Conservation (phyloP, 1,140 invertebrate species). For the Archivesica marissinica region DNA sequence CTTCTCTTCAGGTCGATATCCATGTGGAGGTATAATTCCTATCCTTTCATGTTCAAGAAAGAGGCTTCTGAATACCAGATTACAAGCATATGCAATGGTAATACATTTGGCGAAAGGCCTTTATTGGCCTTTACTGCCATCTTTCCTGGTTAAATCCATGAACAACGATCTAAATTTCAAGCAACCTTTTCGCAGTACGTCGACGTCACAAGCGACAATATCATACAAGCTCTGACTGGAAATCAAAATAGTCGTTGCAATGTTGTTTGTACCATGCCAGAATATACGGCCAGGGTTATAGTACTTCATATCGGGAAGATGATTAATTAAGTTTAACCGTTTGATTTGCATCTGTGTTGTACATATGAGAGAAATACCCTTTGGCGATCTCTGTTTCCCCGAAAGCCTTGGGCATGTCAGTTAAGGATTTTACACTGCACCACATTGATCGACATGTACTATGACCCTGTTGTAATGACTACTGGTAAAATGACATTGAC, state of each 20-base stretch:
- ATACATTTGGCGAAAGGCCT: slow-evolving; percentile 58
- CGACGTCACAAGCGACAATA: slow-evolving; percentile 46
- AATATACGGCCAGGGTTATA: too few relatives aligned
- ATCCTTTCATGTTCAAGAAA: slow-evolving; percentile 37
- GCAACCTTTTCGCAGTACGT: slow-evolving; percentile 50
- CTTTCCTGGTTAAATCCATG: slow-evolving; percentile 42
- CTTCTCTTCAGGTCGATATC: slow-evolving; percentile 44
- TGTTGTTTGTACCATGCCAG: slow-evolving; percentile 41
- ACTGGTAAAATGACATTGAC: too few relatives aligned
- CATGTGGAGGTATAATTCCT: slow-evolving; percentile 48
- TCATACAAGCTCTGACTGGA: not conserved
- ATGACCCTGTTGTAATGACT: too few relatives aligned
- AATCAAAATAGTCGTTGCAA: slow-evolving; percentile 14
- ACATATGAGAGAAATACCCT: too few relatives aligned
- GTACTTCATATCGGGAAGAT: too few relatives aligned
- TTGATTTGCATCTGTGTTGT: too few relatives aligned
- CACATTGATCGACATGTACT: too few relatives aligned
- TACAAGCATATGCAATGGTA: slow-evolving; percentile 60
- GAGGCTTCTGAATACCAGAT: slow-evolving; percentile 44
- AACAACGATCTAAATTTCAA: slow-evolving; percentile 58
- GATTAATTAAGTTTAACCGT: too few relatives aligned
- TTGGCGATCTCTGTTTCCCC: too few relatives aligned
- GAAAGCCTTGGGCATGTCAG: too few relatives aligned
- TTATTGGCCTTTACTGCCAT: slow-evolving; percentile 16
- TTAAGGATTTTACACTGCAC: too few relatives aligned